These are phyloP conservation scores for Eupithecia insigniata DNA, from an alignment of 2,888 invertebrate genomes.

Conservation along the genomic window DNA sequence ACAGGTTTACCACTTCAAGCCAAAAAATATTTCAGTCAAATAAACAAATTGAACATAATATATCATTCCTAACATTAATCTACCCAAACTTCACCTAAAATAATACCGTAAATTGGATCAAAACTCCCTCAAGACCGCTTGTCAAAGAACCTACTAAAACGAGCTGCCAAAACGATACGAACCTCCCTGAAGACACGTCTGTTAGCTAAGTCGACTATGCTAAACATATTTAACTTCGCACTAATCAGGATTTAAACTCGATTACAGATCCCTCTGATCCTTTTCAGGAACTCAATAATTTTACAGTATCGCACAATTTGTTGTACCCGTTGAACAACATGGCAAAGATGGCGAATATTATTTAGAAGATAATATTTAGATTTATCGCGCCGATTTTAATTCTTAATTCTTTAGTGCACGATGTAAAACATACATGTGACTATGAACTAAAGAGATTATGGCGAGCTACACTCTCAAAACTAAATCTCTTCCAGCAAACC, in stretches of 20 bases:
- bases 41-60: conserved; percentile 1
- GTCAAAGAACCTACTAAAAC: neutral
- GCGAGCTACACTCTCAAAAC: too few relatives aligned
- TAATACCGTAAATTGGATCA: neutral
- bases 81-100: neutral
- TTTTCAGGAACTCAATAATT: conserved; percentile 1
- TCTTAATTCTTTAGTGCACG: too few relatives aligned
- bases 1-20: neutral
- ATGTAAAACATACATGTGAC: too few relatives aligned
- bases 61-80: neutral
- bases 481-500: too few relatives aligned
- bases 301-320: neutral
- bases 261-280: conserved; percentile 29
- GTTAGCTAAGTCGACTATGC: neutral
- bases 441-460: too few relatives aligned
- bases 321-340: neutral
- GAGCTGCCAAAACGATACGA: neutral
- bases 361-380: too few relatives aligned
- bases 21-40: neutral
- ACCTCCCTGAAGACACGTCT: conserved; percentile 6
- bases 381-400: too few relatives aligned
- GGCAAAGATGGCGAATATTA: too few relatives aligned
- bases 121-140: neutral
- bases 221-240: conserved; percentile 25
- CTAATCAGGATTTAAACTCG: conserved; percentile 27